Evolutionary conservation across 2,888 invertebrate genomes (phyloP).

Genomic region (Lithophane socia): DNA sequence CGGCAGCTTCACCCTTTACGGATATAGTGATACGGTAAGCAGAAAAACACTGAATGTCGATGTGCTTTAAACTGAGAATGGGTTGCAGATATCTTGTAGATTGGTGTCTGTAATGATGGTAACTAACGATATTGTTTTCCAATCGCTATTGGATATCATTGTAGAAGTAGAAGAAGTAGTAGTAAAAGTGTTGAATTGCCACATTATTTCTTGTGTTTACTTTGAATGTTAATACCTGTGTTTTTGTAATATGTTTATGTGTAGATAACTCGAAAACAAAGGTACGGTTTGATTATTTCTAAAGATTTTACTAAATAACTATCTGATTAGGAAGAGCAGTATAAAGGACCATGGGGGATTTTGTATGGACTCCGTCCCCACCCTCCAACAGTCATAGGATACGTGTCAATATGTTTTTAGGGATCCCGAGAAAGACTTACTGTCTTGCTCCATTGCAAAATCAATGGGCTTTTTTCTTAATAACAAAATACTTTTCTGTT

Average conservation of each 20-base stretch:
- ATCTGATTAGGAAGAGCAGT: constrained; percentile 2
- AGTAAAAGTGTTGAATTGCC: neutral
- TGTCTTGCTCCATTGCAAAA: too few relatives aligned
- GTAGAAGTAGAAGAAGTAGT: neutral
- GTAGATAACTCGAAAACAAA: neutral
- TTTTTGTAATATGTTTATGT: neutral
- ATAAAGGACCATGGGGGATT: too few relatives aligned
- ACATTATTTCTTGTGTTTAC: constrained; percentile 8
- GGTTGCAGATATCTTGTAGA: constrained; percentile 38
- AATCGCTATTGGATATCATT: constrained; percentile 7
- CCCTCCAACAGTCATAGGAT: too few relatives aligned
- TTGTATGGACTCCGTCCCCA: too few relatives aligned
- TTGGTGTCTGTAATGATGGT: constrained; percentile 20
- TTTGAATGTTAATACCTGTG: neutral
- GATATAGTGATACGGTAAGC: constrained; percentile 39
- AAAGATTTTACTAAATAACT: neutral
- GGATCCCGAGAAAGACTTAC: too few relatives aligned
- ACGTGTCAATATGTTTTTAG: too few relatives aligned
- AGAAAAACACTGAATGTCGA: constrained; percentile 55
- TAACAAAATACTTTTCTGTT: too few relatives aligned
- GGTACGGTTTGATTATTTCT: neutral
- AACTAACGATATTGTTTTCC: constrained; percentile 13
- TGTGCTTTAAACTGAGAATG: constrained; percentile 55
- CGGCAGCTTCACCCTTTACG: constrained; percentile 54
- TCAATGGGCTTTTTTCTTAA: too few relatives aligned